Evolutionary conservation across 2,797 vertebrate genomes (phyloP).

Genomic region (Dendrocincla fuliginosa): DNA sequence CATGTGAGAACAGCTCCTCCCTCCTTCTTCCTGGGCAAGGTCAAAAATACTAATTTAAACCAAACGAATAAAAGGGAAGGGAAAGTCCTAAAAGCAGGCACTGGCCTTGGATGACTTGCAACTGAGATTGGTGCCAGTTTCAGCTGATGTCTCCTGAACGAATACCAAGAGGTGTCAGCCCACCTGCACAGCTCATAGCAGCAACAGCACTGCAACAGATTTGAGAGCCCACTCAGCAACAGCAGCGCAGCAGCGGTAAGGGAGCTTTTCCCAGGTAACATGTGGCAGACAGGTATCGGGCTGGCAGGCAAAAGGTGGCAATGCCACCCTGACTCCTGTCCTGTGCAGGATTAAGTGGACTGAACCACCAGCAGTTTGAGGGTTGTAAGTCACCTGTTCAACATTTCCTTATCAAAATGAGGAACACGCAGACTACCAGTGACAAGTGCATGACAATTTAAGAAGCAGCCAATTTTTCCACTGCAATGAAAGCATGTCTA

Average conservation of each 20-base stretch:
- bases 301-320: neutral
- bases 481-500: neutral
- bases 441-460: constrained; percentile 28
- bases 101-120: neutral
- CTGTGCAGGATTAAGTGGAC: neutral
- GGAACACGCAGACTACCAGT: neutral
- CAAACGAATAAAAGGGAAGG: neutral
- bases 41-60: neutral
- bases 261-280: neutral
- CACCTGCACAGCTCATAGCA: neutral
- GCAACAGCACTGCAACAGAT: neutral
- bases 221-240: neutral
- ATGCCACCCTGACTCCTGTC: fast-evolving
- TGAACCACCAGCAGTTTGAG: neutral
- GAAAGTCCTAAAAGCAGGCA: neutral
- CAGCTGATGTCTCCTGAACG: neutral
- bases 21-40: neutral
- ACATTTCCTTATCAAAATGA: neutral
- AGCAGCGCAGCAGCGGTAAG: fast-evolving
- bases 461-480: neutral
- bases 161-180: fast-evolving
- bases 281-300: neutral
- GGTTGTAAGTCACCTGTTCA: neutral
- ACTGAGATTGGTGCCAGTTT: neutral
- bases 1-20: fast-evolving